Base-by-base conservation (phyloP, 2,797 vertebrate genomes). In the Rhabdomys pumilio region DNA sequence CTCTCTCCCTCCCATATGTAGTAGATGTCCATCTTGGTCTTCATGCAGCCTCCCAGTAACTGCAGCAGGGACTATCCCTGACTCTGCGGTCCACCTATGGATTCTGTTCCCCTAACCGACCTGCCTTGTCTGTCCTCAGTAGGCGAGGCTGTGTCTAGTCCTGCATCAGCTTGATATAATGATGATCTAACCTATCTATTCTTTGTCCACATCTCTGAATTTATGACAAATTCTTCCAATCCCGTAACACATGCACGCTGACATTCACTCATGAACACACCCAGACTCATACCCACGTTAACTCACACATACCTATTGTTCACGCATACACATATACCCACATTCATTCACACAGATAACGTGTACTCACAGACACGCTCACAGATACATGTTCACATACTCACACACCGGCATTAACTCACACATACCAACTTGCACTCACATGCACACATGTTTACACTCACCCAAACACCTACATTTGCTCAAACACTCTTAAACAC, bases 221-320 rank as follows among this genome's bases (percentile, higher is more conserved):
- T 92, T 38, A 72, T 91, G 47, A 93, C 38, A 93, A 57, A 86
- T 13, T 89, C 47, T 89, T 20, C 67, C 7, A 65, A 6, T 89
- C 9, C 44, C 34, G 41, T 50, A 55, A 20, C 17, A 20, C 1
- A 57, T 31, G 26, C 12, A 88, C 41, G 87, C 22, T 75, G 47
- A 65, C 29, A 59, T 41, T 24, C 79, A 38, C 82, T 22, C 82
- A 84, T 5, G 11, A 17, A 19, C 38, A 76, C 24, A 83, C 20
- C 14, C 13, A 61, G 1, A 90, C 19, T 29, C 7, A 65, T 4
- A 63, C 24, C 44, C 44, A 44, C 44, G 44, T 44, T 44, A 4
- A 44, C 44, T 44, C 44, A 76, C 38, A 72, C 55, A 44, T 12
- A 41, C 19, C 38, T 44, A 44, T 44, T 44, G 44, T 19, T 8